Percentiles rank a stretch among this genome's conserved stretches.
These are phyloP conservation scores for Merodon equestris DNA, from an alignment of 2,888 invertebrate species.

Conservation along the genomic window DNA sequence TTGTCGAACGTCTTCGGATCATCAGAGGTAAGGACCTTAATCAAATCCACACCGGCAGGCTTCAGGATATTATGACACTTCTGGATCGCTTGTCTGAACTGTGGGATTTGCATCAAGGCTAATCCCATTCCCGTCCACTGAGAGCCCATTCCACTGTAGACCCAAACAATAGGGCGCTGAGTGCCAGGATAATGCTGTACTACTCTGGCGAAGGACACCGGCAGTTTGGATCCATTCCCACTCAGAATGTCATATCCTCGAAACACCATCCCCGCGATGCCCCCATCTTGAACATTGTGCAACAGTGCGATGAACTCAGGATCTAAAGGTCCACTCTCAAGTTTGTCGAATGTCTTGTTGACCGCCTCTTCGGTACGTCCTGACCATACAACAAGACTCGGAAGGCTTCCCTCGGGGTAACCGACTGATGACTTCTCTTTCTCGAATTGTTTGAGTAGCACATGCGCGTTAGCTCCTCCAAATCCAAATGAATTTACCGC, in stretches of 20 bases:
- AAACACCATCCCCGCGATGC: slow-evolving; percentile 83
- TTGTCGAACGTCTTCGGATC: slow-evolving; percentile 83
- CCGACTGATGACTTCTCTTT: slow-evolving; percentile 79
- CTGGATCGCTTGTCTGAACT: slow-evolving; percentile 85
- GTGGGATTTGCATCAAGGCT: slow-evolving; percentile 85
- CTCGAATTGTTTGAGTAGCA: slow-evolving; percentile 59
- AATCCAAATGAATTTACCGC: slow-evolving; percentile 94
- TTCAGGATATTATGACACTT: slow-evolving; percentile 81
- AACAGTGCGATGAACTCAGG: slow-evolving; percentile 81
- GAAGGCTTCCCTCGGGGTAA: slow-evolving; percentile 82
- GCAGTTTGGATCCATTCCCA: slow-evolving; percentile 54
- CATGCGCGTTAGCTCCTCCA: slow-evolving; percentile 87
- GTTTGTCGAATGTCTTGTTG: slow-evolving; percentile 81
- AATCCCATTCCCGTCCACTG: slow-evolving; percentile 92
- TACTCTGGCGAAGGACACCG: slow-evolving; percentile 78
- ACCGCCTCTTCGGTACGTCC: slow-evolving; percentile 89
- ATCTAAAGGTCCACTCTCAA: slow-evolving; percentile 82
- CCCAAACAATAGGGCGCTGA: slow-evolving; percentile 88
- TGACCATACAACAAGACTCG: slow-evolving; percentile 85
- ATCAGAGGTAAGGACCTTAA: slow-evolving; percentile 82
- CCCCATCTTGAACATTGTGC: slow-evolving; percentile 80
- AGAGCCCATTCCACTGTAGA: slow-evolving; percentile 94
- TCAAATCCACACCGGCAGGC: slow-evolving; percentile 82
- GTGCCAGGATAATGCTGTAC: slow-evolving; percentile 82
- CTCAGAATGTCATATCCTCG: slow-evolving; percentile 83